These are phyloP conservation scores for Sturnus vulgaris DNA, from an alignment of 2,113 vertebrate species.

Conservation along the genomic window DNA sequence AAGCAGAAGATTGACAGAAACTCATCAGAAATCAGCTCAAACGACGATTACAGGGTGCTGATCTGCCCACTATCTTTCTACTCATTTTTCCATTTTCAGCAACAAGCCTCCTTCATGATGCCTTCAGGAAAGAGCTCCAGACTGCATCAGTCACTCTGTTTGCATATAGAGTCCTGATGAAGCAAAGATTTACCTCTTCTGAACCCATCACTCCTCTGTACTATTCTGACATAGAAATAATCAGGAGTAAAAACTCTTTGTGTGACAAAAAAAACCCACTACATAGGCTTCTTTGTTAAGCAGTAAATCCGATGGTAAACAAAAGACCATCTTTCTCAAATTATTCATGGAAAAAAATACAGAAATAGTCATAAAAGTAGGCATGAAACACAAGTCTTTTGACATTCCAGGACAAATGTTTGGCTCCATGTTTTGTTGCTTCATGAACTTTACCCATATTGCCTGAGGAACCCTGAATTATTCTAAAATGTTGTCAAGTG, in stretches of 20 bases:
- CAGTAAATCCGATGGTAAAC: fast-evolving
- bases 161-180: not conserved
- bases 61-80: not conserved
- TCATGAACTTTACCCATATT: not conserved
- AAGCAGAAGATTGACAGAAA: not conserved
- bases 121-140: not conserved
- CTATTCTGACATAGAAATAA: not conserved
- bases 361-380: not conserved
- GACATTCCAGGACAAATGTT: not conserved
- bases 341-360: not conserved
- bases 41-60: not conserved
- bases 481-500: not conserved
- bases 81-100: not conserved
- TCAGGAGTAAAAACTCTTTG: not conserved
- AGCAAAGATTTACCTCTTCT: not conserved
- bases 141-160: not conserved
- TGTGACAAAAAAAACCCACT: too few relatives aligned
- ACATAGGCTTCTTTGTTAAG: not conserved
- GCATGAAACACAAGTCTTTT: not conserved
- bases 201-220: not conserved
- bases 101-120: not conserved
- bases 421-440: not conserved
- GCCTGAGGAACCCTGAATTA: not conserved
- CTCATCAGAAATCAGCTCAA: not conserved
- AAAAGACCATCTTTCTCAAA: not conserved